These are phyloP conservation scores for Drosophila vallismaia DNA, from an alignment of 2,888 invertebrate genomes.

Conservation along the genomic window DNA sequence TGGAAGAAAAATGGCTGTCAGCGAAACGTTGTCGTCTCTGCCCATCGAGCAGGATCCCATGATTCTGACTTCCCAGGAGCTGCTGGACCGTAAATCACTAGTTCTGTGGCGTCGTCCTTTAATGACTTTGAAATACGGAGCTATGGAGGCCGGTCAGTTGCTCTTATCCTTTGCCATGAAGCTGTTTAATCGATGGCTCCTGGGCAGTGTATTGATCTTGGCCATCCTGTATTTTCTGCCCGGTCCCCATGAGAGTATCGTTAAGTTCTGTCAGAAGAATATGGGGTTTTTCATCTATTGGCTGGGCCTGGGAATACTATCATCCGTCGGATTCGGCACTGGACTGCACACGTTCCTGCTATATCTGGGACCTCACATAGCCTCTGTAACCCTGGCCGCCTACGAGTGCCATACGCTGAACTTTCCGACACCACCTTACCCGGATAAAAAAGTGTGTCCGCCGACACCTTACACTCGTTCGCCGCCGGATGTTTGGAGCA, in stretches of 20 bases:
- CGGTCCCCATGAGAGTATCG: slow-evolving; percentile 80
- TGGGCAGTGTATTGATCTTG: slow-evolving; percentile 67
- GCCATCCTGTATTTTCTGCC: slow-evolving; percentile 77
- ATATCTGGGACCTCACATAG: slow-evolving; percentile 99
- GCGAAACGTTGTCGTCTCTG: background rate
- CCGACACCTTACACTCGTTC: slow-evolving; percentile 86
- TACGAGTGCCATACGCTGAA: slow-evolving; percentile 97
- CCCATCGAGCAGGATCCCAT: slow-evolving; percentile 2
- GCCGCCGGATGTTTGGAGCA: slow-evolving; percentile 92
- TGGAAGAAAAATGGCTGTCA: slow-evolving; percentile 10
- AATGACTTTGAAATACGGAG: slow-evolving; percentile 91
- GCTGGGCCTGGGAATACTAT: slow-evolving; percentile 96
- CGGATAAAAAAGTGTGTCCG: slow-evolving; percentile 97
- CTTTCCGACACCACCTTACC: slow-evolving; percentile 99
- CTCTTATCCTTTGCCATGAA: slow-evolving; percentile 85
- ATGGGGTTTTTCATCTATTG: slow-evolving; percentile 88
- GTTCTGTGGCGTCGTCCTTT: slow-evolving; percentile 93
- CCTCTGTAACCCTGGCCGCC: slow-evolving; percentile 98
- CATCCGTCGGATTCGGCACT: slow-evolving; percentile 98
- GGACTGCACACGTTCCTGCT: slow-evolving; percentile 99
- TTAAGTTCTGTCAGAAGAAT: slow-evolving; percentile 77
- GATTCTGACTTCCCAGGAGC: slow-evolving; percentile 80
- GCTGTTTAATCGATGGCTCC: slow-evolving; percentile 81
- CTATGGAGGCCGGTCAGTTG: slow-evolving; percentile 88
- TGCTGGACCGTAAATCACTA: slow-evolving; percentile 86